Base-by-base conservation (phyloP, 2,797 vertebrate species). In the Sylvia borin region DNA sequence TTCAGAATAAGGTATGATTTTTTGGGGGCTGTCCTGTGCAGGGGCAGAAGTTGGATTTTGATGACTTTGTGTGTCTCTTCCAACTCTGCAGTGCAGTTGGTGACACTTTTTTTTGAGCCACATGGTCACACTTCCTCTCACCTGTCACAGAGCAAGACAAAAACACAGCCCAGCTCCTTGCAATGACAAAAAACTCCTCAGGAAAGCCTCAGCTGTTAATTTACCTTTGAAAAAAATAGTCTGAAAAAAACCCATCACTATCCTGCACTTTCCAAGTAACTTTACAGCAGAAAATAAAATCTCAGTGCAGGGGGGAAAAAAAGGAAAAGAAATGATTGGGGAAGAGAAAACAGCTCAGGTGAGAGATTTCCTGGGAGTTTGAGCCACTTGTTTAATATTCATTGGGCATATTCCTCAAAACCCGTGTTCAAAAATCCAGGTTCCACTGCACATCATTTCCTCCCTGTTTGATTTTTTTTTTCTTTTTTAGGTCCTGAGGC, bases 351-450 rank as follows among this genome's bases (percentile, higher is more conserved):
- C 54, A 75, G 10, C 54, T 81, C 75, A 66, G 45, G 36, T 78
- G 79, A 71, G 48, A 73, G 68, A 73, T 18, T 76, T 60, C 61
- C 80, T 29, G 5, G 80, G 34, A 78, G 51, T 61, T 82, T 65
- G 19, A 90, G 80, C 54, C 43, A 21, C n/a, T 83, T 72, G 3
- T 73, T 96, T 74, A 62, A 91, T 77, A 92, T 84, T 93, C 60
- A 74, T 8, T 26, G 36, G 58, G 70, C 17, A 58, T 21, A 47
- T 66, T 73, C 77, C 78, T 91, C 88, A 79, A 76, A 93, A 57
- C 43, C 61, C 16, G 2, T 3, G 25, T 12, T 16, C 38, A 77
- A 40, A 68, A 77, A 47, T 26, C 55, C 68, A 90, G 60, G 40
- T 79, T 85, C 29, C 74, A 65, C 6, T 8, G 67, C 70, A 62